These are phyloP conservation scores for Amphipoea lucens DNA, from an alignment of 2,888 invertebrate genomes.

Conservation along the genomic window DNA sequence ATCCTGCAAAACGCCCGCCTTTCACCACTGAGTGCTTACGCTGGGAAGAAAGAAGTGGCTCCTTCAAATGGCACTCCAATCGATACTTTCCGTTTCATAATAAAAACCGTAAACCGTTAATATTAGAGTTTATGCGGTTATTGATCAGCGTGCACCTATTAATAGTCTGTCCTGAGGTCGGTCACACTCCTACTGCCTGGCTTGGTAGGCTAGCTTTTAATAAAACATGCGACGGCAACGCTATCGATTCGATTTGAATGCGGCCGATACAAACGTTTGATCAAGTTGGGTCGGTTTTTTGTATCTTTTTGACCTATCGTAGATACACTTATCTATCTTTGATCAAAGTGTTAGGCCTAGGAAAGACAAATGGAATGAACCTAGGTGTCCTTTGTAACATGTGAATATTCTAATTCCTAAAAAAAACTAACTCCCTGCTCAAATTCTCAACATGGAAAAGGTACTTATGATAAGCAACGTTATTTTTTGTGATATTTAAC, in stretches of 20 bases:
- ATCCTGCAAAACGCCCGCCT: too few species aligned
- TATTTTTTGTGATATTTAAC: not conserved
- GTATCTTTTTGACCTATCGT: slow-evolving; percentile 2
- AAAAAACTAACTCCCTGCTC: not conserved
- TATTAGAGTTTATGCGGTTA: slow-evolving; percentile 37
- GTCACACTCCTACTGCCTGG: slow-evolving; percentile 24
- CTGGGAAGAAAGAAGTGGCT: not conserved
- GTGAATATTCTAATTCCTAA: too few species aligned
- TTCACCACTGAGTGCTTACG: not conserved
- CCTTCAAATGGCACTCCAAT: not conserved
- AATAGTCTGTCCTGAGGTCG: slow-evolving; percentile 47
- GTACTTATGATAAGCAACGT: not conserved
- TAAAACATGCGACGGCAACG: slow-evolving; percentile 58
- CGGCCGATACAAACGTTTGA: slow-evolving; percentile 27
- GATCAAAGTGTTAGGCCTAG: not conserved
- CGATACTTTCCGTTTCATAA: slow-evolving; percentile 4
- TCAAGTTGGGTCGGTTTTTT: slow-evolving; percentile 9
- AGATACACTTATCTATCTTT: slow-evolving; percentile 4
- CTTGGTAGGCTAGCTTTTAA: slow-evolving; percentile 44
- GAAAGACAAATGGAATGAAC: not conserved
- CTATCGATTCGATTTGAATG: slow-evolving; percentile 59
- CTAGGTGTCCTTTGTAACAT: not conserved
- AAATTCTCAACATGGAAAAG: not conserved
- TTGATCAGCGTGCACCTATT: slow-evolving; percentile 57
- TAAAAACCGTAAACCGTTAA: not conserved